A percentile compares a stretch with the other conserved stretches of the same genome.
These are phyloP conservation scores for Cremastinae sp. DNA, from an alignment of 2,888 invertebrate species.

Conservation along the genomic window DNA sequence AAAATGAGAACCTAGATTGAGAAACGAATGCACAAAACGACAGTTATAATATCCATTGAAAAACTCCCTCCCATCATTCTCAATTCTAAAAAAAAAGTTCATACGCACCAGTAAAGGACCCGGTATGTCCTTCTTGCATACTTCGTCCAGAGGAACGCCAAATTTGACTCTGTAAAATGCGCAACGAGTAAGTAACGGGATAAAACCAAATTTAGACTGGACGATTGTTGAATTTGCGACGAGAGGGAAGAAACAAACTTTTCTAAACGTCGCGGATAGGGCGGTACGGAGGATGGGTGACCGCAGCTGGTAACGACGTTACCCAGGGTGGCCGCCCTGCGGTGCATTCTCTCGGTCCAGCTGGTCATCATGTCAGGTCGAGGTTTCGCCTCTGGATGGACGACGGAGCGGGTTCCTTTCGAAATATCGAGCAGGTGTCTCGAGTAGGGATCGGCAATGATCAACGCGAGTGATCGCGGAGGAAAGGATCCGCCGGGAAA, in stretches of 20 bases:
- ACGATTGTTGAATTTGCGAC: constrained; percentile 9
- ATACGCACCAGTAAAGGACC: constrained; percentile 92
- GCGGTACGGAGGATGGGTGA: constrained; percentile 87
- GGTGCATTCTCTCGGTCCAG: constrained; percentile 95
- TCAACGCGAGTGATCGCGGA: too few species aligned
- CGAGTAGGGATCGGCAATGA: too few species aligned
- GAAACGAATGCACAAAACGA: too few species aligned
- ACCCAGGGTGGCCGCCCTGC: constrained; percentile 93
- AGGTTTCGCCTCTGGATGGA: not conserved
- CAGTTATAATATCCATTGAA: too few species aligned
- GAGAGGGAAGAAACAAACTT: constrained; percentile 81
- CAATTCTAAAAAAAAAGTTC: too few species aligned
- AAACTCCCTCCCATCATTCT: too few species aligned
- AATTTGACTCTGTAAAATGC: constrained; percentile 89
- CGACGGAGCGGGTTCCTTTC: not conserved
- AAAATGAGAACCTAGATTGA: constrained; percentile 90
- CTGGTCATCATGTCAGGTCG: constrained; percentile 86
- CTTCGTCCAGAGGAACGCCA: constrained; percentile 94
- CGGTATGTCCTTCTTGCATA: constrained; percentile 97
- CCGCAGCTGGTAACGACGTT: constrained; percentile 96
- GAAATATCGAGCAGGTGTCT: too few species aligned
- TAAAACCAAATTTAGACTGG: constrained; percentile 3
- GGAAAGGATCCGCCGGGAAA: too few species aligned
- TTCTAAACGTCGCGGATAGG: constrained; percentile 91
- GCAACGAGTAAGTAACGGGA: constrained; percentile 61